Conservation (phyloP, 2,797 vertebrate species). For the Anisognathus igniventris region DNA sequence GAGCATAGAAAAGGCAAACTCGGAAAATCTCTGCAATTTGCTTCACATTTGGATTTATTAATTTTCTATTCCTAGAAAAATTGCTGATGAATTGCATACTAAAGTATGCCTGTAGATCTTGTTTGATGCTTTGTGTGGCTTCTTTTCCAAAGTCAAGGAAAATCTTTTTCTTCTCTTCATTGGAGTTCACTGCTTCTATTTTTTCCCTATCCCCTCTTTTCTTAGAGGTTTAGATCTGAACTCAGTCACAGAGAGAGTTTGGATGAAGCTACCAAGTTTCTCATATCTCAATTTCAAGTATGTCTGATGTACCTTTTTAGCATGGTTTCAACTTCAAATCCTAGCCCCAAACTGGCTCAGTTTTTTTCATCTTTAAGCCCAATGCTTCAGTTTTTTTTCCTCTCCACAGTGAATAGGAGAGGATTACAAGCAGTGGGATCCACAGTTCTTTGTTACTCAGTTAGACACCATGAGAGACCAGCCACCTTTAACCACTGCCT, state of each 20-base stretch:
- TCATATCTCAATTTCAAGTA: background rate
- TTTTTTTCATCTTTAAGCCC: background rate
- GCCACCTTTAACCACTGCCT: background rate
- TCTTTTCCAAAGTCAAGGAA: background rate
- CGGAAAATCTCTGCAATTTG: background rate
- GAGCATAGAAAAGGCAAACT: background rate
- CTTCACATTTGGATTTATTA: background rate
- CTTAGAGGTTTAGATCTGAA: background rate
- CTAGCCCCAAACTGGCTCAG: background rate
- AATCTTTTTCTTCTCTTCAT: background rate
- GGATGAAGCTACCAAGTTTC: background rate
- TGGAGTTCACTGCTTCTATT: background rate
- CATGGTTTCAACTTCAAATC: background rate
- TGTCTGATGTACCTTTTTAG: background rate
- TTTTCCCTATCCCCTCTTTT: background rate
- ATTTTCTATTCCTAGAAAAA: background rate
- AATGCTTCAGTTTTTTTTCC: background rate
- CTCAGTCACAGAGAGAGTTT: background rate
- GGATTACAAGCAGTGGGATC: background rate
- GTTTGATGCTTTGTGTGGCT: background rate
- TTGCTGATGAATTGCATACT: background rate
- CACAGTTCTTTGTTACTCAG: background rate
- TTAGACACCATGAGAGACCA: background rate
- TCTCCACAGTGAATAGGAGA: background rate
- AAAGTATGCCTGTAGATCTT: background rate